Evolutionary conservation across 1,140 invertebrate genomes (phyloP).

Genomic region (Drosophila burlai): DNA sequence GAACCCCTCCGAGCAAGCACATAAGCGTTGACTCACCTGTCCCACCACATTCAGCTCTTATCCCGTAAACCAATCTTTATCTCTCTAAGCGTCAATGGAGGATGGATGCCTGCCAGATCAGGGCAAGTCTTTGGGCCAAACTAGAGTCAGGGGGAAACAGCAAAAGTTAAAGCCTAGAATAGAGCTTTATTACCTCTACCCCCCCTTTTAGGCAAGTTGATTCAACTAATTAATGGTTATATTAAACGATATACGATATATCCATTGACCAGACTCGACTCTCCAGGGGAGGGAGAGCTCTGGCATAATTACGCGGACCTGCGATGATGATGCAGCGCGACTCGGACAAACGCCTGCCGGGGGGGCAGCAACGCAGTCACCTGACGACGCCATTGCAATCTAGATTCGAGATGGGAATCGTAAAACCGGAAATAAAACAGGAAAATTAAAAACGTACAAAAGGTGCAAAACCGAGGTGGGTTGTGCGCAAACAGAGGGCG

Average conservation of each 20-base stretch:
- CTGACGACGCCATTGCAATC: constrained; percentile 71
- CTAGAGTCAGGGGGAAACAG: no score
- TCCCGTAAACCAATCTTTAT: constrained; percentile 37
- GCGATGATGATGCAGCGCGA: constrained; percentile 2
- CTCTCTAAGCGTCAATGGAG: constrained; percentile 19
- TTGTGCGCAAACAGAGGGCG: constrained; percentile 66
- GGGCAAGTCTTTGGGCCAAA: neutral
- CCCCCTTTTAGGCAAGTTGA: neutral
- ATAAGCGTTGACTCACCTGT: constrained; percentile 37
- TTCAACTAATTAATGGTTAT: constrained; percentile 1
- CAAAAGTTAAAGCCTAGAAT: neutral
- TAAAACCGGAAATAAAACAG: constrained; percentile 85
- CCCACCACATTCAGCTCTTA: constrained; percentile 5
- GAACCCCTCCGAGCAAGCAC: constrained; percentile 9
- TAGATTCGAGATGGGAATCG: constrained; percentile 84
- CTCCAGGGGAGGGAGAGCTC: neutral
- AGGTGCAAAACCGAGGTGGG: constrained; percentile 70
- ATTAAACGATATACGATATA: neutral
- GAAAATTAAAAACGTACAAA: constrained; percentile 85
- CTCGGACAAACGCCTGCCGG: constrained; percentile 14
- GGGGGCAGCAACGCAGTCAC: neutral
- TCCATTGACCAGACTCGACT: neutral
- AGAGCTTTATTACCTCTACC: no score
- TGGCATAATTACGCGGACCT: constrained; percentile 9
- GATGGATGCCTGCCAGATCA: neutral